A percentile compares a stretch with the other conserved stretches of the same genome.
Evolutionary conservation across 2,797 vertebrate genomes (phyloP).

Genomic region (Enteromius fasciolatus): DNA sequence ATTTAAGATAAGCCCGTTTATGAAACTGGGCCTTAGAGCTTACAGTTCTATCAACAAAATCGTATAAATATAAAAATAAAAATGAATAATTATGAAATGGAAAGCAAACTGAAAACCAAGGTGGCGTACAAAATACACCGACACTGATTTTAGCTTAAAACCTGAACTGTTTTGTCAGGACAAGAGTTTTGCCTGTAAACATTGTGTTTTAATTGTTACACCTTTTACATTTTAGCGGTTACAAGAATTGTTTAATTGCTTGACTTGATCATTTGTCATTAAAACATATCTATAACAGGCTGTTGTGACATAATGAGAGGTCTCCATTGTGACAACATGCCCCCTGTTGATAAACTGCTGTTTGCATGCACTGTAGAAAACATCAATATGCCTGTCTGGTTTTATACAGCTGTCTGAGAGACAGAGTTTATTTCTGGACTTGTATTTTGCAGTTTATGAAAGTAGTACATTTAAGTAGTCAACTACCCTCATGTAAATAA

Average conservation of each 20-base stretch:
- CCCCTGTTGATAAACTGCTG: not conserved
- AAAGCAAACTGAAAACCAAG: not conserved
- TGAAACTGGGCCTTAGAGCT: not conserved
- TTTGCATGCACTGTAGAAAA: not conserved
- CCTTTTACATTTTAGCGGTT: not conserved
- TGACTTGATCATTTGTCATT: not conserved
- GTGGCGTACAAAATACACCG: not conserved
- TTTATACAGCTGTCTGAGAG: not conserved
- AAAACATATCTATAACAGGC: not conserved
- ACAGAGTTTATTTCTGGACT: not conserved
- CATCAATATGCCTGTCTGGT: not conserved
- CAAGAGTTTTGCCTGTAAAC: not conserved
- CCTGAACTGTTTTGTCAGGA: not conserved
- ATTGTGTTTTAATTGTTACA: not conserved
- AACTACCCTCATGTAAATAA: not conserved
- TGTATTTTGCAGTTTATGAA: not conserved
- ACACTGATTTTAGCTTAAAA: not conserved
- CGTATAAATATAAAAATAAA: not conserved
- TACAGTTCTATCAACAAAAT: not conserved
- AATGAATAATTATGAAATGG: not conserved
- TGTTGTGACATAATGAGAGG: not conserved
- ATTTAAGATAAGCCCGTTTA: too few species aligned
- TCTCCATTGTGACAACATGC: not conserved
- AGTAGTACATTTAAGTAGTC: not conserved
- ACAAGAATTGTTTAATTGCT: not conserved